Base-by-base conservation (phyloP, 2,888 invertebrate species). In the Pteria penguin region DNA sequence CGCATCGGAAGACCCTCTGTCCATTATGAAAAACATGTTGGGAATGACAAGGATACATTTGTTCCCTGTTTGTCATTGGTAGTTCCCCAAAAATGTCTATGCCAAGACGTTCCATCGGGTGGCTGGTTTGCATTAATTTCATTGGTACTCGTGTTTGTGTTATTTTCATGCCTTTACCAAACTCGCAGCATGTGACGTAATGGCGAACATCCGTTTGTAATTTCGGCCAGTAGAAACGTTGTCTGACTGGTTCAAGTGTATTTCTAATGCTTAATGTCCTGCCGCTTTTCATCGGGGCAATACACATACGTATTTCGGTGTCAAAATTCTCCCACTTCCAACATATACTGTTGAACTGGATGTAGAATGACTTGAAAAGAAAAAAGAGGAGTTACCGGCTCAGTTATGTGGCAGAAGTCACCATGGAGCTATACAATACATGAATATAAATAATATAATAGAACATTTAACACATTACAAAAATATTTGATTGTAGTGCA, bases 91-190 rank as follows among this genome's bases (percentile, higher is more conserved):
- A 27, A 60, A 60, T 60, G n/a, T 11, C 22, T 22, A n/a, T 55
- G n/a, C 55, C 55, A 55, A 55, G 55, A 55, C 55, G 55, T 18
- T 55, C 55, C 55, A 55, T 11, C 4, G 60, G 26, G 18, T 60
- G 27, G 60, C 60, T 60, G 60, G 27, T 26, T 26, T 60, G 27
- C 22, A 57, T 22, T 8, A 57, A 22, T 8, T 22, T 60, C 60
- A 60, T 60, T 60, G 60, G 60, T 60, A 29, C 60, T 27, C 60
- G 24, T 60, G n/a, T 60, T 60, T 60, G 60, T 60, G 14, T n/a
- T 60, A 27, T 60, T 60, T 55, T 55, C 5, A 55, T 24, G 4
- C 18, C 24, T 55, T 55, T 55, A 4, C 55, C n/a, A 55, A 55
- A 55, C 55, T 55, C 55, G 55, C 55, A 55, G 18, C 55, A n/a